These are phyloP conservation scores for Phycodurus eques DNA, from an alignment of 2,113 vertebrate genomes.

Conservation along the genomic window DNA sequence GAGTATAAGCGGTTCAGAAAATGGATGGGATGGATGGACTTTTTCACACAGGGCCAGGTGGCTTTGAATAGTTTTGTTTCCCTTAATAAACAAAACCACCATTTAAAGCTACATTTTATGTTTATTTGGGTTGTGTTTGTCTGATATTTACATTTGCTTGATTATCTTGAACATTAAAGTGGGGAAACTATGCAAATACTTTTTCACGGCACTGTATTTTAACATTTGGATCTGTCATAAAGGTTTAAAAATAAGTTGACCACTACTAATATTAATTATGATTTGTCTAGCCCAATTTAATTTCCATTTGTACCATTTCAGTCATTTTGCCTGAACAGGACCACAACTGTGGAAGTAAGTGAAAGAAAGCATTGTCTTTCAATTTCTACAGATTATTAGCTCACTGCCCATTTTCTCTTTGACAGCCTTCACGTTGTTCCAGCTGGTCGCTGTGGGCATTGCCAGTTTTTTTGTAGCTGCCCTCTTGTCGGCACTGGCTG, in stretches of 20 bases:
- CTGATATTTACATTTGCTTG: too few relatives aligned
- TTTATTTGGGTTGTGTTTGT: too few relatives aligned
- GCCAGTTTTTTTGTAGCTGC: slow-evolving; percentile 89
- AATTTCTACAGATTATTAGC: not conserved
- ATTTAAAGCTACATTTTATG: too few relatives aligned
- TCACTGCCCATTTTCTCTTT: not conserved
- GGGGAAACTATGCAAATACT: too few relatives aligned
- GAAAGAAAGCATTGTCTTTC: slow-evolving; percentile 7
- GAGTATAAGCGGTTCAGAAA: too few relatives aligned
- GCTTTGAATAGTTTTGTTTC: too few relatives aligned
- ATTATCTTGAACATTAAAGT: too few relatives aligned
- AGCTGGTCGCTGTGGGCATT: slow-evolving; percentile 85
- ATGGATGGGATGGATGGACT: too few relatives aligned
- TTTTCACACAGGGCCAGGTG: too few relatives aligned
- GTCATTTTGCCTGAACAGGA: slow-evolving; percentile 85
- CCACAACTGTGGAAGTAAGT: slow-evolving; percentile 84
- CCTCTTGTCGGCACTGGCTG: slow-evolving; percentile 84
- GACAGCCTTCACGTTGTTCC: slow-evolving; percentile 87
- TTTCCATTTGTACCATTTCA: slow-evolving; percentile 45
- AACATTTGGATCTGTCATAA: not conserved
- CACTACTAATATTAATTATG: not conserved
- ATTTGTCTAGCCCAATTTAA: not conserved
- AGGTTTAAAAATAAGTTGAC: not conserved
- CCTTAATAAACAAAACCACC: too few relatives aligned
- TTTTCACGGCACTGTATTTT: not conserved